Evolutionary conservation across 2,113 vertebrate genomes (phyloP), one percentile per base, ranked within the genome.

Genomic region (Nothobranchius furzeri): DNA sequence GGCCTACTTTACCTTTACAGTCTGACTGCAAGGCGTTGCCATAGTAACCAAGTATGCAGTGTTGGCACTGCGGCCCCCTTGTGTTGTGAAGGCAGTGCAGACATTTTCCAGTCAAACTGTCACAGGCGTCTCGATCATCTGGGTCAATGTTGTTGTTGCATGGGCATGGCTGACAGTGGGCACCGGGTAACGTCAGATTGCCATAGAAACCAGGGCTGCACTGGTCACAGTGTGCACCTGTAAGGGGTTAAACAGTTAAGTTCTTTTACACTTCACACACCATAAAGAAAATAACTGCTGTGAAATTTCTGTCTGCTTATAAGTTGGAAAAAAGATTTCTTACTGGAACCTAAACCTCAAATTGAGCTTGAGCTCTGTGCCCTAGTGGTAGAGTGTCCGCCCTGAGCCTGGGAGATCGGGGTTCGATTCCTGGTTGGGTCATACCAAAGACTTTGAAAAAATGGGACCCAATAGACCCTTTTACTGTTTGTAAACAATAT

Each of bases 121-220:
- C 87, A 53, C 95, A 97, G 40, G 94, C 90, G 0, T 85, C 72
- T 0, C 64, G 72, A 55, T 97, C 94, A 1, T 69, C 86, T 1
- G 76, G 52, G 64, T 95, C 79, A 1, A 91, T 94, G 86, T 96
- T 97, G 80, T 93, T 90, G 84, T 94, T 96, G 80, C 95, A 96
- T 37, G 59, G 76, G 87, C 96, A 96, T 0, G 84, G 86, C 10
- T 24, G 46, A 52, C 95, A 96, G 40, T 37, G 64, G 9, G 73
- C 57, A 2, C 82, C 84, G 0, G 82, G 73, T 60, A 74, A 76
- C 6, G 79, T 63, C 70, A 91, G 57, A 56, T 93, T 87, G 42
- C 91, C 92, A 70, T 93, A 95, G 87, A 94, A 98, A 73, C 95
- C 94, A 54, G 87, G 64, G 47, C 87, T 66, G 75, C 95, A 96